A percentile compares a stretch with the other conserved stretches of the same genome.
phyloP scores from a whole-genome alignment of 2,888 invertebrate genomes.

The Sicus ferrugineus region DNA sequence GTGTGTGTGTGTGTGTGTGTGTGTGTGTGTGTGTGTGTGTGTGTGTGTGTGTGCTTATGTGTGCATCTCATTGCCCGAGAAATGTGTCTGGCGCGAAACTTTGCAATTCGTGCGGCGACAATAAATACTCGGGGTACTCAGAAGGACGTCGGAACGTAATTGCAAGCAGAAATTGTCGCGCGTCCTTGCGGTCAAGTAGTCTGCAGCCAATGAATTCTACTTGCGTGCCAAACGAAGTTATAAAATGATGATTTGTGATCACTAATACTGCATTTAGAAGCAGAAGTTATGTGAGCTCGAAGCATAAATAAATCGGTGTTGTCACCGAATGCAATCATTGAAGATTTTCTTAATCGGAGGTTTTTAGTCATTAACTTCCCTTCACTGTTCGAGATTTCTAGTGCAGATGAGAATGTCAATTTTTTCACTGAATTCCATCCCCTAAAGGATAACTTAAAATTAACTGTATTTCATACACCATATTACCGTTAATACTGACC shows the following conservation, averaged over 20 bases:
- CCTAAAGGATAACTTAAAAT: too few relatives aligned
- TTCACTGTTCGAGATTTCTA: not conserved
- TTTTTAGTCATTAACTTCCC: not conserved
- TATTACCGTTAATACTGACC: too few relatives aligned
- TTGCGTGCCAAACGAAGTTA: not conserved
- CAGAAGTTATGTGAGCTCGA: not conserved
- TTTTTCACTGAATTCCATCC: too few relatives aligned
- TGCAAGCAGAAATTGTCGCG: not conserved
- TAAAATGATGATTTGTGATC: not conserved
- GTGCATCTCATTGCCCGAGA: not conserved
- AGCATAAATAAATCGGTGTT: not conserved
- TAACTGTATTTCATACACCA: too few relatives aligned
- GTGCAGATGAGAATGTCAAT: not conserved
- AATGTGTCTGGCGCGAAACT: not conserved
- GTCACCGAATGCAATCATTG: not conserved
- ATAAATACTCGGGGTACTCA: not conserved
- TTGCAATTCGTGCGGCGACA: not conserved
- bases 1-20: not conserved
- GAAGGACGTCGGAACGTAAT: not conserved
- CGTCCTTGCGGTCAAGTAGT: not conserved
- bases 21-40: not conserved
- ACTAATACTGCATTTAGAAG: not conserved
- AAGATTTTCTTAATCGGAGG: not conserved
- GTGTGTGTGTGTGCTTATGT: not conserved
- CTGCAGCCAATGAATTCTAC: not conserved